phyloP scores from a whole-genome alignment of 2,113 vertebrate genomes.

The Taxidea taxus region DNA sequence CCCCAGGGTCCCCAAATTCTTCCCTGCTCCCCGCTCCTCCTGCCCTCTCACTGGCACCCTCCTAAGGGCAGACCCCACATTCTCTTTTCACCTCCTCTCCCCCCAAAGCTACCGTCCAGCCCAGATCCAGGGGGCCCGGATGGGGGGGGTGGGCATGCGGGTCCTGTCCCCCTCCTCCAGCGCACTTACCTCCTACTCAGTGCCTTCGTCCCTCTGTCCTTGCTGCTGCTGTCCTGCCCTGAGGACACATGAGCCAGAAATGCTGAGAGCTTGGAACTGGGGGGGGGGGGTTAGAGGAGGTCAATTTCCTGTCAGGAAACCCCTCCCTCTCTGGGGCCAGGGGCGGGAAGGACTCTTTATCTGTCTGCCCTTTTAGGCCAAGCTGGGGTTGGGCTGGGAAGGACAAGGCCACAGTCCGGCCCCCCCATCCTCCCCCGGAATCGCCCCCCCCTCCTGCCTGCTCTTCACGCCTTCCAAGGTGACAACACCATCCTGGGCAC shows the following conservation, averaged over 20 bases:
- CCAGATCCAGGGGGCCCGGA: accelerated
- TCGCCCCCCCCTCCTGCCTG: not conserved
- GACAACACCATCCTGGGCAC: slow-evolving; percentile 63
- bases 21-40: not conserved
- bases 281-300: slow-evolving; percentile 55
- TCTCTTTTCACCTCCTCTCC: not conserved
- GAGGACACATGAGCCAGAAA: slow-evolving; percentile 49
- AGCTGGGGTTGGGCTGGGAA: slow-evolving; percentile 46
- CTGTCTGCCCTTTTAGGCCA: slow-evolving; percentile 71
- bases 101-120: no score
- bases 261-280: slow-evolving; percentile 61
- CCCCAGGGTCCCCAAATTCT: not conserved
- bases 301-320: slow-evolving; percentile 79
- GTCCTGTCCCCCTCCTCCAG: not conserved
- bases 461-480: slow-evolving; percentile 70
- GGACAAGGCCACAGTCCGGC: not conserved
- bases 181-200: slow-evolving; percentile 37
- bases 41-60: not conserved
- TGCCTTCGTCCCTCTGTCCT: slow-evolving; percentile 19
- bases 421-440: slow-evolving; percentile 18
- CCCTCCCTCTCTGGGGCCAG: slow-evolving; percentile 75
- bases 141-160: no score
- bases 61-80: not conserved
- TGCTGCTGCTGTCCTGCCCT: slow-evolving; percentile 36
- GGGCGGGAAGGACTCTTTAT: slow-evolving; percentile 71